Evolutionary conservation across 2,797 vertebrate genomes (phyloP).

Genomic region (Onychomys leucogaster): DNA sequence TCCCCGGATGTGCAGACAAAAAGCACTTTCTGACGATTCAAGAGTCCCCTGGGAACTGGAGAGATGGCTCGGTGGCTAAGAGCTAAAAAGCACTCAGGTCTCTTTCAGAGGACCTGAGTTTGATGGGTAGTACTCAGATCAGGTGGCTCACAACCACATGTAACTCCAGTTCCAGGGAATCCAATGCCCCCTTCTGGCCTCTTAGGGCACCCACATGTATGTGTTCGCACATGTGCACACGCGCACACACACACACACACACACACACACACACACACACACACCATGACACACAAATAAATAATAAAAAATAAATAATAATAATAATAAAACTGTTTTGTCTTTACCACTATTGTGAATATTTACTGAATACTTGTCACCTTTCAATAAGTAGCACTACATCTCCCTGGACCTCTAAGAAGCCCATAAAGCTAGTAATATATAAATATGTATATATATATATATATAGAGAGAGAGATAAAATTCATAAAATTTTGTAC

Average conservation of each 20-base stretch:
- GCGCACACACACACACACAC: too few relatives aligned
- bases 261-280: not conserved
- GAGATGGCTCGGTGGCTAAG: not conserved
- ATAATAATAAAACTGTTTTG: not conserved
- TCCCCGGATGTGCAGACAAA: not conserved
- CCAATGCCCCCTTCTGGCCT: not conserved
- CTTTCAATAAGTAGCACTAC: not conserved
- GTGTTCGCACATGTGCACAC: accelerated
- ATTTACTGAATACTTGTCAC: not conserved
- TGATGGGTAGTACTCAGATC: not conserved
- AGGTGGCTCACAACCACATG: not conserved
- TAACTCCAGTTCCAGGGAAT: not conserved
- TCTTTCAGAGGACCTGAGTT: not conserved
- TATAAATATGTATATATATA: too few relatives aligned
- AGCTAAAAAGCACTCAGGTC: not conserved
- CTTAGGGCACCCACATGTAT: not conserved
- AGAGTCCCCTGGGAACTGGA: not conserved
- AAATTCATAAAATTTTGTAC: too few relatives aligned
- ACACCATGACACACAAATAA: not conserved
- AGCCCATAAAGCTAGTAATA: not conserved
- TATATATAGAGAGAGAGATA: too few relatives aligned
- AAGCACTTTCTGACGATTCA: not conserved
- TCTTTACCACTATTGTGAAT: not conserved
- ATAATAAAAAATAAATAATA: not conserved
- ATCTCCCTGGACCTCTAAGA: not conserved